Evolutionary conservation across 2,113 vertebrate genomes (phyloP), one percentile per base, ranked within the genome.

Genomic region (Scophthalmus maximus): DNA sequence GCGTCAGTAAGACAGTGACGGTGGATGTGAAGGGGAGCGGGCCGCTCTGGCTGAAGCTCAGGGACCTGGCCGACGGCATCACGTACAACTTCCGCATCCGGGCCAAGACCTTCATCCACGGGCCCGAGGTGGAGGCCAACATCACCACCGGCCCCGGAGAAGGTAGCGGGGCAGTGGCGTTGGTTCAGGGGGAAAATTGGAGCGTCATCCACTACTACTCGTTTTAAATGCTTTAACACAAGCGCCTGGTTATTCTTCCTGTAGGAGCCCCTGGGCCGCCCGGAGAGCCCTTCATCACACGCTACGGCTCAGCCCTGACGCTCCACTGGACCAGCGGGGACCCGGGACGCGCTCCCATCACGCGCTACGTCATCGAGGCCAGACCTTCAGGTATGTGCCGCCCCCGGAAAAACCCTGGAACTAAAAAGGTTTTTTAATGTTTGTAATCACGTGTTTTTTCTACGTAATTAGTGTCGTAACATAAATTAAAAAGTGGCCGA

Each of bases 301-400:
- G 96, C 57, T 97, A 98, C 0, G 96, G 96, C 83, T 95, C 96
- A 0, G 95, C 94, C 40, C 94, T 99, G 73, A 97, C 97, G 67
- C 96, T 99, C 87, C 98, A 99, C 91, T 99, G 98, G 98, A 94
- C 95, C 4, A 96, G 94, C 0, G 98, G 97, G 18, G 97, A 99
- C 76, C 96, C 95, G 0, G 98, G 98, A 38, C 95, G 96, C 5
- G 95, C 96, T 0, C 96, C 98, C 23, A 96, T 98, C 93, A 96
- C 96, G 8, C 94, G 97, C 88, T 99, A 98, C 0, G 96, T 99
- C 78, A 96, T 99, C 0, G 98, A 99, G 87, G 97, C 97, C 69
- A 91, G 98, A 52, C 97, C 98, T 51, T 98, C 98, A 93, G 98
- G 98, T 99, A 57, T 18, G 86, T 23, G 6, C 15, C 27, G n/a